Base-by-base conservation (phyloP, 2,888 invertebrate species). In the Morinoia aosen region DNA sequence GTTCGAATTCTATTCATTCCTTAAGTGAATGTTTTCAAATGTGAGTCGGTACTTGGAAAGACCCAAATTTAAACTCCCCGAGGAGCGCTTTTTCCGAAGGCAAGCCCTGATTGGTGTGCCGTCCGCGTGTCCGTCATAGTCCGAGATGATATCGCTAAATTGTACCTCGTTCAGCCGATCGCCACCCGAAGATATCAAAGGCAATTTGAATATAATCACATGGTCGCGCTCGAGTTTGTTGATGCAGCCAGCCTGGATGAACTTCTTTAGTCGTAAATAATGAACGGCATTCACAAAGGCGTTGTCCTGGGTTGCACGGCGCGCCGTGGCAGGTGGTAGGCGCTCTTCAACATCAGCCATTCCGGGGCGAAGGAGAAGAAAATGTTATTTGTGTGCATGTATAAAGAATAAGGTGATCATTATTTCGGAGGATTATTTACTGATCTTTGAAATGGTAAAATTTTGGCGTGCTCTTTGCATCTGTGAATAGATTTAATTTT, bases 141-240 rank as follows among this genome's bases (percentile, higher is more conserved):
- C 12, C 58, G 56, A 93, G 93, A 93, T 93, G 93, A 93, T 93
- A 93, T 93, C 93, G 57, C 93, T 93, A 93, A 93, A 93, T 93
- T 93, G 57, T 48, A 93, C 93, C 57, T 48, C 93, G 93, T 57
- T 93, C 93, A 57, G 93, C 93, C 93, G 93, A 93, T 93, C 93
- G 93, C 93, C 57, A 93, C 93, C 93, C 93, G n/a, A 93, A 56
- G 93, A 93, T 93, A 93, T 93, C 90, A 90, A 40, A 93, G 57
- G 56, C 93, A 93, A 93, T 93, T 93, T 93, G 93, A 93, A 93
- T 93, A 93, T 93, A 93, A 93, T 93, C 93, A 93, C 93, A 93
- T 58, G 57, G 57, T 93, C 57, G 93, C 93, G 93, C 57, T 57
- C 19, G 57, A 57, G 93, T 33, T 93, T 93, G 93, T 93, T 93